These are phyloP conservation scores for Chaetodon trifascialis DNA, from an alignment of 2,113 vertebrate genomes.

Conservation along the genomic window DNA sequence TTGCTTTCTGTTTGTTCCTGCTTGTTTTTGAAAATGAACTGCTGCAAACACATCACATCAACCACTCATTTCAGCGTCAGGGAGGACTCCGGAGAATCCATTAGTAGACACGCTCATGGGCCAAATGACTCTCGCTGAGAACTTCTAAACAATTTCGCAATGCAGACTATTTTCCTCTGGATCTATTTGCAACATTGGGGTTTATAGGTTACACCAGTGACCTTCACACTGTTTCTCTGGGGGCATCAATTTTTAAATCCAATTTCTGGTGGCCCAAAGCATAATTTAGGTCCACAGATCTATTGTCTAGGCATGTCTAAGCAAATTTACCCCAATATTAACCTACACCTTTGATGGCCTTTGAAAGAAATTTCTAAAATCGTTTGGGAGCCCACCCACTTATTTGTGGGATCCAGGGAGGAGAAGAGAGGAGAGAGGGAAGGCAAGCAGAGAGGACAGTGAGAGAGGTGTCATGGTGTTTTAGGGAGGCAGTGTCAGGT, in stretches of 20 bases:
- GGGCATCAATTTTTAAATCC: constrained; percentile 73
- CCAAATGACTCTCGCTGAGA: constrained; percentile 38
- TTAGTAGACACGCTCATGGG: constrained; percentile 45
- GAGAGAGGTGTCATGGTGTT: constrained; percentile 52
- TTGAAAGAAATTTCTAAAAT: constrained; percentile 47
- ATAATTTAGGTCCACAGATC: constrained; percentile 54
- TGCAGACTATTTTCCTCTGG: constrained; percentile 46
- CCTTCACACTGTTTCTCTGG: constrained; percentile 63
- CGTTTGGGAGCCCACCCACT: constrained; percentile 11
- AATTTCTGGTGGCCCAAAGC: constrained; percentile 60
- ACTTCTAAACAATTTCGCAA: constrained; percentile 55
- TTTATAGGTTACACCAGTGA: constrained; percentile 52
- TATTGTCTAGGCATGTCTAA: constrained; percentile 48
- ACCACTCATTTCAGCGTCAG: constrained; percentile 40
- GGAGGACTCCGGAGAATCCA: constrained; percentile 51
- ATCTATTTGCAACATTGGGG: constrained; percentile 41
- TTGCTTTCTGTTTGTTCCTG: background rate
- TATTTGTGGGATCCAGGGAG: background rate
- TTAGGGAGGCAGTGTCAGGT: constrained; percentile 54
- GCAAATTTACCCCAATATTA: constrained; percentile 59
- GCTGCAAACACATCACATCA: constrained; percentile 50
- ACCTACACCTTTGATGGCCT: constrained; percentile 54
- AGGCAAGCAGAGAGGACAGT: constrained; percentile 9
- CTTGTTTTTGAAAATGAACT: constrained; percentile 17
- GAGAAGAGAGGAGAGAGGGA: background rate